Conservation (phyloP, 53 echinoderm and acorn worm genomes). For the Arbacia lixula region DNA sequence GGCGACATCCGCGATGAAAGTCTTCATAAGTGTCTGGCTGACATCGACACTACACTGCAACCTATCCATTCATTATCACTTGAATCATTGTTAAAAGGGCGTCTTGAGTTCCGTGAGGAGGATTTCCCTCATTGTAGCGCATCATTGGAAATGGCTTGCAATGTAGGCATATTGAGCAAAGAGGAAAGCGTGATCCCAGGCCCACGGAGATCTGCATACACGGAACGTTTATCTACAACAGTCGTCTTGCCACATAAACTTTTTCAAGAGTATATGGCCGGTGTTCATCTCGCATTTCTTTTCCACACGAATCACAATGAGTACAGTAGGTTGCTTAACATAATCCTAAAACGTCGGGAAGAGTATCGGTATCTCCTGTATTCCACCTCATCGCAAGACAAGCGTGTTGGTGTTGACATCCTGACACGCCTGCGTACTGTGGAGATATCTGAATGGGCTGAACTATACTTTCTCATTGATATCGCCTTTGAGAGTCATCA, state of each 20-base stretch:
- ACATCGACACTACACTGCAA: background rate
- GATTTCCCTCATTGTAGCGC: background rate
- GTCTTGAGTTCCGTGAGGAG: background rate
- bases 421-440: background rate
- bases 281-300: constrained; percentile 16
- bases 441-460: background rate
- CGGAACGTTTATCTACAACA: background rate
- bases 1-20: background rate
- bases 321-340: constrained; percentile 1
- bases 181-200: background rate
- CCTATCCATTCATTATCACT: background rate
- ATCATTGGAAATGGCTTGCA: background rate
- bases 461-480: background rate
- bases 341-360: background rate
- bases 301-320: background rate
- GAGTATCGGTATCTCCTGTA: constrained; percentile 15
- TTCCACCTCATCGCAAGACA: background rate
- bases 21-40: background rate
- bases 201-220: background rate
- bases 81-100: background rate
- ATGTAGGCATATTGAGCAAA: background rate
- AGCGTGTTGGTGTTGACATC: background rate
- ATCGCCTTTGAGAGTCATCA: background rate
- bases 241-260: constrained; percentile 23
- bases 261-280: constrained; percentile 34